Evolutionary conservation across 2,888 invertebrate species (phyloP), one percentile per base, ranked within the genome.

Genomic region (Morpho achilles): DNA sequence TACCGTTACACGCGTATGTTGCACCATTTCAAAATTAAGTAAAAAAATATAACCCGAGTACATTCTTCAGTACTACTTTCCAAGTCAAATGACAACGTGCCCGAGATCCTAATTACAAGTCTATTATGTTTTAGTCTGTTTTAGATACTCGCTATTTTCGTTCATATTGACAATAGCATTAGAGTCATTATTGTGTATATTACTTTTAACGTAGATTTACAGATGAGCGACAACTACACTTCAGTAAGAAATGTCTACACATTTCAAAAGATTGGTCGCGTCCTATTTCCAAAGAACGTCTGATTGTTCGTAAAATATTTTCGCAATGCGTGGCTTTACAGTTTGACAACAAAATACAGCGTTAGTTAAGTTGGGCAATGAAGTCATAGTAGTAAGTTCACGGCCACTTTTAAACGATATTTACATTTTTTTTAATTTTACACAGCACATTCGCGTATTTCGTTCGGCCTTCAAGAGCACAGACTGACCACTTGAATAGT

Each of bases 21-120:
- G 76, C 79, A 77, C 74, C 68, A 70, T 67, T 72, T 74, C 67
- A 77, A 80, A 79, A 80, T 79, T 77, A 75, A 73, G 68, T 72
- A 73, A 76, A 74, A 74, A 75, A 74, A 76, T 72, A 72, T 46
- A 46, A 45, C 70, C 64, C 61, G 63, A 71, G 63, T 72, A 70
- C 74, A 80, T 81, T 83, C 80, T 79, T 78, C 71, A 66, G 64
- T 67, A 66, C 81, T 80, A 67, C 70, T 87, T 86, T 80, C 83
- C 80, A 85, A 87, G 80, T 84, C 84, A 83, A 85, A 87, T 83
- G 74, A 74, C 77, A 77, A 79, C 81, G 76, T 77, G 80, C 73
- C 68, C 63, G 72, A 70, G 73, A 76, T 83, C 72, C 77, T 80
- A 82, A 84, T 80, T 74, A 74, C 69, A 70, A 73, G 66, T 67